Percentiles rank a stretch among this genome's conserved stretches.
Conservation (phyloP, 2,113 vertebrate species). For the Lagenorhynchus albirostris region DNA sequence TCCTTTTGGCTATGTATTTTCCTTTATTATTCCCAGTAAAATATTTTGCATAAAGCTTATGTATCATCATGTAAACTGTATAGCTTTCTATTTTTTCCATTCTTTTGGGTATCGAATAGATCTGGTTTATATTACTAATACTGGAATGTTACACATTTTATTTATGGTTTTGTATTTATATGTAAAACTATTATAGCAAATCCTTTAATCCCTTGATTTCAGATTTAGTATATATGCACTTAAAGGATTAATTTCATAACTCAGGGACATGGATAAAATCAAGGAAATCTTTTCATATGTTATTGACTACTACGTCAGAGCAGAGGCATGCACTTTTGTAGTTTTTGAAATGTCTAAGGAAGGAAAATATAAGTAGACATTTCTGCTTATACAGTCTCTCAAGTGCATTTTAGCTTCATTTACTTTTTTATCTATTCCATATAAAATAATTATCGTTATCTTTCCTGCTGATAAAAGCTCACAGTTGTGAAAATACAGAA, state of each 20-base stretch:
- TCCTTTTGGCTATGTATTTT: not conserved
- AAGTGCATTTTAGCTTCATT: not conserved
- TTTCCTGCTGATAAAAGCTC: not conserved
- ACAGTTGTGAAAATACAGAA: not conserved
- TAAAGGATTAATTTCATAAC: conserved; percentile 54
- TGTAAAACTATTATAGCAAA: not conserved
- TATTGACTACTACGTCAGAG: not conserved
- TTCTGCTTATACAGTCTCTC: not conserved
- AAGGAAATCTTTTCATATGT: not conserved
- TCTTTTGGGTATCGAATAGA: not conserved
- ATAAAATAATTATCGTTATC: conserved; percentile 13
- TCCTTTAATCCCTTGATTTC: conserved; percentile 50
- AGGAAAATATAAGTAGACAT: not conserved
- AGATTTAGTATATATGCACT: conserved; percentile 33
- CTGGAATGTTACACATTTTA: not conserved
- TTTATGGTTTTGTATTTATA: not conserved
- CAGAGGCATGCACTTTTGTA: not conserved
- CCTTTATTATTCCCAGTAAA: not conserved
- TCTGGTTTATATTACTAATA: not conserved
- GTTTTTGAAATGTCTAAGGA: not conserved
- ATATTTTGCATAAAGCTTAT: not conserved
- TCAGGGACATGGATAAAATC: not conserved
- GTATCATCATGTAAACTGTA: not conserved
- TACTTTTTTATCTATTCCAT: not conserved
- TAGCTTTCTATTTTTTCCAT: not conserved